These are phyloP conservation scores for Matsumyia berberina DNA, from an alignment of 2,888 invertebrate species.

Conservation along the genomic window DNA sequence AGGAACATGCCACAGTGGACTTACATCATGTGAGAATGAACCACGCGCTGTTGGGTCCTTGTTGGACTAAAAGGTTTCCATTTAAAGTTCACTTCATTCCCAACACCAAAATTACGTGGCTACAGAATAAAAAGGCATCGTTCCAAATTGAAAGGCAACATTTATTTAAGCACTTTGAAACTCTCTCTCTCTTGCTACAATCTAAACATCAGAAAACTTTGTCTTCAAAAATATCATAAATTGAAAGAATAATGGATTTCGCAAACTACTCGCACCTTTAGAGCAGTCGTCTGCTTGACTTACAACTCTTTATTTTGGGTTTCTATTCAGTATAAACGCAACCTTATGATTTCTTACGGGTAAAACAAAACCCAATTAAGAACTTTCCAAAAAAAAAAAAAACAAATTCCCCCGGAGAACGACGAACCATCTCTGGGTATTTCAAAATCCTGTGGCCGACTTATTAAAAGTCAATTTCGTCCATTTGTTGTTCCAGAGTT, in stretches of 20 bases:
- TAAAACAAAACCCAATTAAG: slow-evolving; percentile 21
- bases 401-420: background rate
- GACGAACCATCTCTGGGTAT: background rate
- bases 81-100: background rate
- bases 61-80: no score
- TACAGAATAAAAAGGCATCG: background rate
- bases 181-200: background rate
- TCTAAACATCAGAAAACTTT: slow-evolving; percentile 22
- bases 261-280: slow-evolving; percentile 16
- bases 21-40: background rate
- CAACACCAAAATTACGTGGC: background rate
- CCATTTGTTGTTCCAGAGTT: slow-evolving; percentile 83
- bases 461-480: slow-evolving; percentile 82
- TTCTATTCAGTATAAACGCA: no score
- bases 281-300: no score
- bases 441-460: slow-evolving; percentile 46
- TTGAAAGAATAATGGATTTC: slow-evolving; percentile 32
- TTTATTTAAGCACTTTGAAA: slow-evolving; percentile 33
- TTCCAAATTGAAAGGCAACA: background rate
- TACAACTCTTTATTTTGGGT: no score
- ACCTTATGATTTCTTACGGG: background rate
- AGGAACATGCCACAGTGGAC: background rate
- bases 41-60: background rate
- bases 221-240: slow-evolving; percentile 9
- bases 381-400: slow-evolving; percentile 7